Evolutionary conservation across 2,113 vertebrate genomes (phyloP).

Genomic region (Clupea harengus): DNA sequence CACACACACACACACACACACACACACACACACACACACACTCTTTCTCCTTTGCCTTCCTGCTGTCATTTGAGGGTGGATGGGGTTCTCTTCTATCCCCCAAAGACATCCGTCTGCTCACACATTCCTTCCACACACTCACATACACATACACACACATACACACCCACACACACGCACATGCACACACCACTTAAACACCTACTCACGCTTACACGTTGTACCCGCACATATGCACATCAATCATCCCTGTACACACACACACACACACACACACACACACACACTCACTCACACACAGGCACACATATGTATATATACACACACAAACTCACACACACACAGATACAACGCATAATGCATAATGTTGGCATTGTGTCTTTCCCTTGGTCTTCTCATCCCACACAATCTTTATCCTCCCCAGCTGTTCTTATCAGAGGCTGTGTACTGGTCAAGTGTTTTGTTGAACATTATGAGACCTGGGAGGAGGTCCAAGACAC

Average conservation of each 20-base stretch:
- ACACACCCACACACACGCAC: not conserved
- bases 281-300: not conserved
- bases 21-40: not conserved
- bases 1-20: not conserved
- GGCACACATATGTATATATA: conserved; percentile 6
- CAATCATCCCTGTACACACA: no score
- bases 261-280: not conserved
- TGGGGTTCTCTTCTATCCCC: not conserved
- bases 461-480: no score
- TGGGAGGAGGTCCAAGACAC: no score
- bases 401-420: no score
- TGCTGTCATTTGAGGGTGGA: not conserved
- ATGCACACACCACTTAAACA: no score
- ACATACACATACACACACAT: not conserved
- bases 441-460: no score
- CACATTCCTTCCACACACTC: not conserved
- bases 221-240: no score
- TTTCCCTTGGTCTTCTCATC: no score
- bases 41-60: no score
- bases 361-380: no score
- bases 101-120: conserved; percentile 1
- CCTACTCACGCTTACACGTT: no score
- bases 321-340: not conserved
- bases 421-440: no score
- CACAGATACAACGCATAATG: not conserved